Base-by-base conservation (phyloP, 2,113 vertebrate species). In the Sclerurus mexicanus region DNA sequence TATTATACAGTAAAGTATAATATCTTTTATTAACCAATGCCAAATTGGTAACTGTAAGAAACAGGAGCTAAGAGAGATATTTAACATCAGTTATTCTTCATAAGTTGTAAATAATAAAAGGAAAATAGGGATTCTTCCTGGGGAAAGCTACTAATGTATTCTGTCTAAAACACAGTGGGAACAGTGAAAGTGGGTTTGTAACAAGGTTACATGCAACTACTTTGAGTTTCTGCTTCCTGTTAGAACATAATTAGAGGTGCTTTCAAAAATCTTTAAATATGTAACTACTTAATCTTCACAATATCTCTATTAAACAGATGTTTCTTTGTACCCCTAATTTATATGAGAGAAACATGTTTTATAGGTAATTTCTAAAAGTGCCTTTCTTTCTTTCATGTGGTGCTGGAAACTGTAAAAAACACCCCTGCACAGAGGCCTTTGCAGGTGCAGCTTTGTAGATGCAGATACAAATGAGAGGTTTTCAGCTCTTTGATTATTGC, bases 361-460 rank as follows among this genome's bases (percentile, higher is more conserved):
- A 83, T 71, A 58, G 86, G 16, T 78, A 23, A 35, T 42, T 83
- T 93, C 90, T 71, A 2, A 50, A 84, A 94, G 72, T 30, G 12
- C 17, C 4, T 90, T 91, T 90, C 10, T 83, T 93, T 83, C 85
- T 90, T 95, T 86, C 46, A 55, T 84, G 90, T 69, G 53, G 66
- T 28, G 23, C 46, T 94, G 63, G 83, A 73, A 94, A 64, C 27
- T 25, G 28, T 30, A 93, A 93, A 64, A 92, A 30, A n/a, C 22
- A 21, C 28, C 31, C 7, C 44, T 59, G 24, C 9, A 68, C 2
- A 69, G 63, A 66, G 50, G 67, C 50, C 63, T 77, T 35, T 84
- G 80, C 93, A 95, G 93, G 83, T 96, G 91, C 85, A 91, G 79
- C 90, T 94, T 96, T 96, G 85, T 90, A 90, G 78, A 91, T 88